Evolutionary conservation across 2,888 invertebrate genomes (phyloP).

Genomic region (Lysandra coridon): DNA sequence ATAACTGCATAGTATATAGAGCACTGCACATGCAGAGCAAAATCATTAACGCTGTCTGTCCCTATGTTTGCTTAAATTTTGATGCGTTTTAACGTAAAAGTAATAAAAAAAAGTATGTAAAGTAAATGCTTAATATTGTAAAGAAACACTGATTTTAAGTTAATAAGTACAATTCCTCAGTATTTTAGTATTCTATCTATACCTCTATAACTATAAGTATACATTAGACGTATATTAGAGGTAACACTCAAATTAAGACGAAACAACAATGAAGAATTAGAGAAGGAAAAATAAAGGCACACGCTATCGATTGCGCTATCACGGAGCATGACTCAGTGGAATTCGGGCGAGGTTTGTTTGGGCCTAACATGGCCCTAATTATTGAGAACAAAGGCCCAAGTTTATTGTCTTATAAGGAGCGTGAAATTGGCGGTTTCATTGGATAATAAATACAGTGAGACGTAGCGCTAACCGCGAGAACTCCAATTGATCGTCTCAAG

Average conservation of each 20-base stretch:
- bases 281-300: neutral
- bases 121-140: too few relatives aligned
- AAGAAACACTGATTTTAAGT: too few relatives aligned
- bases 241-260: neutral
- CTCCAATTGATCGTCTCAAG: constrained; percentile 27
- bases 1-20: too few relatives aligned
- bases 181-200: too few relatives aligned
- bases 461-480: constrained; percentile 27
- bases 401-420: constrained; percentile 48
- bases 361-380: constrained; percentile 53
- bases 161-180: too few relatives aligned
- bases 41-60: too few relatives aligned
- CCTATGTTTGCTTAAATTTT: too few relatives aligned
- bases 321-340: constrained; percentile 46
- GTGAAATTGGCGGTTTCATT: constrained; percentile 38
- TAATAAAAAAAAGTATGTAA: too few relatives aligned
- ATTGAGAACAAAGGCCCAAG: constrained; percentile 57
- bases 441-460: constrained; percentile 36
- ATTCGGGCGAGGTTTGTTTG: constrained; percentile 49
- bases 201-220: too few relatives aligned
- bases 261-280: neutral
- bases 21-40: too few relatives aligned
- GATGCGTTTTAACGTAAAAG: too few relatives aligned
- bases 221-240: too few relatives aligned
- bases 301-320: neutral